Percentiles rank a stretch among this genome's conserved stretches.
These are phyloP conservation scores for Liposcelis brunnea DNA, from an alignment of 2,888 invertebrate genomes.

Conservation along the genomic window DNA sequence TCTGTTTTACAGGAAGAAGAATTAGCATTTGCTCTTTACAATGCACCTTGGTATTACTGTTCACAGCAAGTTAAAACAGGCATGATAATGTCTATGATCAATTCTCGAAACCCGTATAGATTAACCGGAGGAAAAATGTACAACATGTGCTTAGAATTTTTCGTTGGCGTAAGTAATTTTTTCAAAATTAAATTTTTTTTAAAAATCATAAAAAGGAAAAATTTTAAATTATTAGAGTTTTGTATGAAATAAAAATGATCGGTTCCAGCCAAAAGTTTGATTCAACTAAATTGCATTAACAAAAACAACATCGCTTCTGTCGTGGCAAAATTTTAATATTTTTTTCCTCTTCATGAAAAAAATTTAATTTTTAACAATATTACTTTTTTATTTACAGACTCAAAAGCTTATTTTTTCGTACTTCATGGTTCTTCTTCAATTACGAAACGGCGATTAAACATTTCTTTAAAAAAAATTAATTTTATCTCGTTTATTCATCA, in stretches of 20 bases:
- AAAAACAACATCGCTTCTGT: background rate
- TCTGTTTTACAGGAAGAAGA: slow-evolving; percentile 1
- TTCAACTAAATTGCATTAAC: background rate
- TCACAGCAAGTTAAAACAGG: background rate
- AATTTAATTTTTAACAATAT: background rate
- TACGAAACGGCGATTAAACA: background rate
- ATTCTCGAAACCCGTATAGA: background rate
- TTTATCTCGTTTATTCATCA: too few relatives aligned
- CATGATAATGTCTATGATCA: background rate
- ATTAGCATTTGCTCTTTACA: background rate
- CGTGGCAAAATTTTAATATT: background rate
- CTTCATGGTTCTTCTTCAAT: slow-evolving; percentile 6
- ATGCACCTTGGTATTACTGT: background rate
- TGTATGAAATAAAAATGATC: background rate
- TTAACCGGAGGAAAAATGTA: slow-evolving; percentile 4
- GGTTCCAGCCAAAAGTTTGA: too few relatives aligned
- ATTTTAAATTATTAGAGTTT: background rate
- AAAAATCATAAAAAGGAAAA: too few relatives aligned
- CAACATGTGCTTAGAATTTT: background rate
- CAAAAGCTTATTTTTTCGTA: slow-evolving; percentile 1
- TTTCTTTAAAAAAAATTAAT: too few relatives aligned
- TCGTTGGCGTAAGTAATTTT: slow-evolving; percentile 3
- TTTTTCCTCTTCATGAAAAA: background rate
- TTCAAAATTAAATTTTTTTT: too few relatives aligned
- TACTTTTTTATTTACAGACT: background rate